Base-by-base conservation (phyloP, 2,888 invertebrate genomes). In the Gymnoscelis rufifasciata region DNA sequence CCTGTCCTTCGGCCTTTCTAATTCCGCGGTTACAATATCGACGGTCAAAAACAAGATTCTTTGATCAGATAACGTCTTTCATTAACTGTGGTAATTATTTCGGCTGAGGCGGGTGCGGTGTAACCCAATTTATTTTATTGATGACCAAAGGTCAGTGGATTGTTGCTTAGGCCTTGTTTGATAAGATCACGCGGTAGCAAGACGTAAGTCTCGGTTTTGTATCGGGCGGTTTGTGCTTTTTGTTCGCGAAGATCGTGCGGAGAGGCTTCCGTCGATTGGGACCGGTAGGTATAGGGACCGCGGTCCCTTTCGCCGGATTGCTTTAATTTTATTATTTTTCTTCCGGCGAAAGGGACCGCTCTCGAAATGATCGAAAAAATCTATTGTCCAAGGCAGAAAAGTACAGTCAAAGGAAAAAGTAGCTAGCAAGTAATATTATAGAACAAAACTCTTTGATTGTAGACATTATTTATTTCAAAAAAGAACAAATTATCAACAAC, bases 1-100 rank as follows among this genome's bases (percentile, higher is more conserved):
- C 37, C 44, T 57, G 66, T 68, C 68, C 69, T 69, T 66, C 60
- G 58, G 64, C 73, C 72, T 71, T 73, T 73, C 73, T 70, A 72
- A 71, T 68, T 54, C 53, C 50, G 10, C 51, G 33, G 52, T 50
- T 56, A 52, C 57, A 57, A 55, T 68, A 64, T 59, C 57, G 47
- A 59, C 57, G 45, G 48, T 57, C 66, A 59, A 69, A 64, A 66
- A 65, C 62, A 59, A 56, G 67, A 73, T 70, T 60, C 54, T 54
- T 54, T 52, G 59, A 54, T 38, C 43, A 59, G 68, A 66, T 71
- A 71, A 61, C 59, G 65, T 66, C 63, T 66, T 67, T 70, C 64
- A 68, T 68, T 68, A 66, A 57, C 53, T 52, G 59, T 58, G 59
- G 54, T 68, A 68, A 69, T 70, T 66, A 67, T 66, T 68, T 60